These are phyloP conservation scores for Liasis olivaceus DNA, from an alignment of 2,797 vertebrate genomes.

Conservation along the genomic window DNA sequence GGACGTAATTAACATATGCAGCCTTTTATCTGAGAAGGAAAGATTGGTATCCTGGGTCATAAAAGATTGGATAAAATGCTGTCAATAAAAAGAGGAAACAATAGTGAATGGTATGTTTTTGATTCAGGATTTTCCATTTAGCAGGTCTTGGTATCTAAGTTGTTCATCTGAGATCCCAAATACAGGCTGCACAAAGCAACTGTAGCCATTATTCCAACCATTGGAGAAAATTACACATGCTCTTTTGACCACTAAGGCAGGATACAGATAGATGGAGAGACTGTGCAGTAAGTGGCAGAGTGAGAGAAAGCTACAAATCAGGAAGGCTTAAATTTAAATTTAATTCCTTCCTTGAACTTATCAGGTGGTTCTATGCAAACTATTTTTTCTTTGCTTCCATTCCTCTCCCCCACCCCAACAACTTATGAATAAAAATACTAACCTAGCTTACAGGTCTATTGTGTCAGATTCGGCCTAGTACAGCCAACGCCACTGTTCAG, in stretches of 20 bases:
- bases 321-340: not conserved
- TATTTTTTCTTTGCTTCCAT: not conserved
- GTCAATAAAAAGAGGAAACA: not conserved
- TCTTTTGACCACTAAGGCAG: not conserved
- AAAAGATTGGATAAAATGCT: not conserved
- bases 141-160: not conserved
- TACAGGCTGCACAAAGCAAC: not conserved
- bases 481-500: too few species aligned
- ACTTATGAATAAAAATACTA: not conserved
- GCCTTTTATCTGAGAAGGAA: not conserved
- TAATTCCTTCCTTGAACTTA: not conserved
- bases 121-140: not conserved
- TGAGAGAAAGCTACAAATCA: not conserved
- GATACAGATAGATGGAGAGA: not conserved
- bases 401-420: not conserved
- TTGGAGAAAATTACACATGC: not conserved
- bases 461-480: too few species aligned
- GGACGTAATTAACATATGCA: not conserved
- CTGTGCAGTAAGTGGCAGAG: not conserved
- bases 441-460: not conserved
- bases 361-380: not conserved
- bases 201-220: not conserved
- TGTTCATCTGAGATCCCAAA: not conserved
- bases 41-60: not conserved
- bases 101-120: not conserved